Evolutionary conservation across 92 coral and sea anemone genomes (phyloP), one percentile per base, ranked within the genome.

Genomic region (Porites rus): DNA sequence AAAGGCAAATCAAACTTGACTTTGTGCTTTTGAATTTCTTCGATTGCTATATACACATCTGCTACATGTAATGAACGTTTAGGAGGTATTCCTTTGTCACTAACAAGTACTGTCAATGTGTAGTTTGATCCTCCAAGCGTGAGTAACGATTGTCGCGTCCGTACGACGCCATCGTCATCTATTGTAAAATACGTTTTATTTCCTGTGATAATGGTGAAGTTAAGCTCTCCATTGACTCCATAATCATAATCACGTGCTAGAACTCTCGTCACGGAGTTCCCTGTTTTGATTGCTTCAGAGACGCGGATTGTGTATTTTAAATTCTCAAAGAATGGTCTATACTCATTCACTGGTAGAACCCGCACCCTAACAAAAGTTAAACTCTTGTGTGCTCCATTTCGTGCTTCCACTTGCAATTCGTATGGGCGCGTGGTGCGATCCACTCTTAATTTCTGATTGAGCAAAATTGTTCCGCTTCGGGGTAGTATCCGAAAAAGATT

Each of bases 221-320:
- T 90, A 18, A 93, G 84, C 54, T 80, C 91, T 14, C 94, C 94
- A 68, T 90, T 77, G 14, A 25, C 63, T 1, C 98, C 98, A 43
- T 84, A 81, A 73, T 95, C 98, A 51, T 60, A 65, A 73, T 95
- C 98, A 21, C 71, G 85, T 10, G 98, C 98, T 21, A 91, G 74
- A 6, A 95, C 80, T 54, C 86, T 82, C 20, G 87, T 77, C 61
- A 95, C 92, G 31, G 98, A 94, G 25, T 93, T 93, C 10, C 94
- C 98, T 24, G 91, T 71, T 60, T 91, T 83, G 28, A 94, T 87
- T 7, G 98, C 98, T 69, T 94, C 98, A 0, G 98, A 93, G 60
- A 94, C 98, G 16, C 82, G 77, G 16, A 91, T 91, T 24, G 81
- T 82, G 87, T 94, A 94, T 18, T 94, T 79, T 31, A 86, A 72